These are phyloP conservation scores for Agapornis roseicollis DNA, from an alignment of 2,113 vertebrate species.

Conservation along the genomic window DNA sequence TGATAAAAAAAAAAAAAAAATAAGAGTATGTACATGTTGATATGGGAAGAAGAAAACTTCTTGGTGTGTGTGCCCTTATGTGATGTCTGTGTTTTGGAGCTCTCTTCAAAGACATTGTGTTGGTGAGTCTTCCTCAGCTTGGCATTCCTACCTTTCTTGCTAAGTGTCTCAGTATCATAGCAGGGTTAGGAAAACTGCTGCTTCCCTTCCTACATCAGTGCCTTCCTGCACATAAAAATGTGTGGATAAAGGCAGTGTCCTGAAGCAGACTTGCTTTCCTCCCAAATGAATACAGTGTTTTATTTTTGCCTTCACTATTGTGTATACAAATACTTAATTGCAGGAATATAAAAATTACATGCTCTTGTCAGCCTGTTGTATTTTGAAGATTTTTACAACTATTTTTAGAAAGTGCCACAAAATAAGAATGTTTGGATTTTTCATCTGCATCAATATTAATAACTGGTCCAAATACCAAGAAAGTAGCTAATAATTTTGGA, in stretches of 20 bases:
- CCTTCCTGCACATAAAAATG: neutral
- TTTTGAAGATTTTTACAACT: neutral
- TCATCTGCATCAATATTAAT: neutral
- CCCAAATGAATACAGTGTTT: neutral
- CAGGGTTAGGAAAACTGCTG: neutral
- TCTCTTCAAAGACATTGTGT: neutral
- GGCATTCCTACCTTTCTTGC: neutral
- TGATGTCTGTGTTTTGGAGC: neutral
- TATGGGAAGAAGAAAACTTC: neutral
- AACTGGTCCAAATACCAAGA: neutral
- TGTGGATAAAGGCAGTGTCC: neutral
- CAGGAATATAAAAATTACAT: neutral
- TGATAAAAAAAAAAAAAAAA: neutral
- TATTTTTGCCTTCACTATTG: neutral
- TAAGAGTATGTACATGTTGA: neutral
- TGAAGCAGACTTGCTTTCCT: neutral
- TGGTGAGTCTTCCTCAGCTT: neutral
- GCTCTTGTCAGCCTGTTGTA: neutral
- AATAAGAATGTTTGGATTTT: neutral
- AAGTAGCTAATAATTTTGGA: neutral
- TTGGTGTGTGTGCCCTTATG: accelerated
- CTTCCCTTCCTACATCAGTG: neutral
- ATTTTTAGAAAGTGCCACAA: neutral
- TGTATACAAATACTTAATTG: neutral
- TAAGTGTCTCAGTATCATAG: neutral